Base-by-base conservation (phyloP, 2,113 vertebrate genomes). In the Illadopsis cleaveri region DNA sequence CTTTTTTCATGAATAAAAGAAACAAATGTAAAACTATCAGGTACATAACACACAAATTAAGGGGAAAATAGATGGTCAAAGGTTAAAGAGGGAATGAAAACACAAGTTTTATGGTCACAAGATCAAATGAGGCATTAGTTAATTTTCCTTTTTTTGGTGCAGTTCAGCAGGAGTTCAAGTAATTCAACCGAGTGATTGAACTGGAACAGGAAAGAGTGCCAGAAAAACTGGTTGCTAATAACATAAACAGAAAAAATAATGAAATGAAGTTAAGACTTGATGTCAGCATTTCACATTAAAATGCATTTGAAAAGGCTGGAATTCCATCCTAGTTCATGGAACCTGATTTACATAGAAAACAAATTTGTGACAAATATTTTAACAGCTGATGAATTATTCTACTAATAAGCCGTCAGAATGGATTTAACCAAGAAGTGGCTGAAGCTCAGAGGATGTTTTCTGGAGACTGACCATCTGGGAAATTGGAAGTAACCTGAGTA, bases 81-180 rank as follows among this genome's bases (percentile, higher is more conserved):
- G 96, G 96, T 95, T 97, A 96, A 96, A 94, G 86, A 97, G 94
- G 76, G 92, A 94, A 94, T 94, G 96, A 95, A 97, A 96, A 95
- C 96, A 92, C 90, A 94, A 94, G 90, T 94, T 97, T 94, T 96
- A 94, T 95, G 88, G 95, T 97, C 96, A 96, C 92, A 96, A 93
- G 97, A 96, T 95, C 93, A 97, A 97, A 96, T 96, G 96, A 97
- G 93, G 94, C 94, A 94, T 96, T 96, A 91, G 95, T 96, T 97
- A 95, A 95, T 96, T 93, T 96, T 94, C 91, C 71, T 96, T 88
- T 94, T 95, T 96, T 95, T 96, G 90, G 69, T 93, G 89, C 89
- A 85, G 97, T 97, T 97, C 97, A 96, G 78, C 88, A 79, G 65
- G 71, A 97, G 97, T 97, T 97, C 97, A 97, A 93, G 90, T 91